Evolutionary conservation across 1,140 invertebrate genomes (phyloP).

Genomic region (Cyphomyrmex costatus): DNA sequence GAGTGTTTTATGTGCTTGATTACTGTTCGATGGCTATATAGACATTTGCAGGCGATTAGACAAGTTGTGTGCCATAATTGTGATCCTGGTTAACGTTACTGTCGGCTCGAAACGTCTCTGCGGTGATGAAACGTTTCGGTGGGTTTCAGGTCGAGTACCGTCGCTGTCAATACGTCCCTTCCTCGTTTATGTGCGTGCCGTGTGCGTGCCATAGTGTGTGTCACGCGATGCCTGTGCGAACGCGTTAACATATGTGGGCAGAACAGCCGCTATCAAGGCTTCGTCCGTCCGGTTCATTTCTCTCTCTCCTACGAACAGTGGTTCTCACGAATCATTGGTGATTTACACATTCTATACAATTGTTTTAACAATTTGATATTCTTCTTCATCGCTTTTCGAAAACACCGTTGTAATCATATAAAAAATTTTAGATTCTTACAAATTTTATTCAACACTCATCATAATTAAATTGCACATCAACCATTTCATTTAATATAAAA

Average conservation of each 20-base stretch:
- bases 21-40: not conserved
- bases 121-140: conserved; percentile 48
- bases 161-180: conserved; percentile 62
- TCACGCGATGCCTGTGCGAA: conserved; percentile 70
- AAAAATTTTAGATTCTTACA: not conserved
- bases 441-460: not conserved
- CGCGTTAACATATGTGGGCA: conserved; percentile 74
- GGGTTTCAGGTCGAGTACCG: conserved; percentile 54
- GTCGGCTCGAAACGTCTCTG: conserved; percentile 29
- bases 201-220: conserved; percentile 63
- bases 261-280: conserved; percentile 71
- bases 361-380: not conserved
- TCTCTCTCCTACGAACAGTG: conserved; percentile 63
- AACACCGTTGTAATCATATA: not conserved
- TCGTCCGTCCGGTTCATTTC: conserved; percentile 71
- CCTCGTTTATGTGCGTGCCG: conserved; percentile 66
- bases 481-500: not conserved
- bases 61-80: not conserved
- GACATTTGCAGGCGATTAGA: not conserved
- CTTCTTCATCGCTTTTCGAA: not conserved
- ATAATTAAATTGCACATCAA: not conserved
- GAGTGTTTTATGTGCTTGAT: not conserved
- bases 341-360: not conserved
- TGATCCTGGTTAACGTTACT: conserved; percentile 48
- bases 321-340: conserved; percentile 65